Evolutionary conservation across 2,113 vertebrate genomes (phyloP), one percentile per base, ranked within the genome.

Genomic region (Galemys pyrenaicus): DNA sequence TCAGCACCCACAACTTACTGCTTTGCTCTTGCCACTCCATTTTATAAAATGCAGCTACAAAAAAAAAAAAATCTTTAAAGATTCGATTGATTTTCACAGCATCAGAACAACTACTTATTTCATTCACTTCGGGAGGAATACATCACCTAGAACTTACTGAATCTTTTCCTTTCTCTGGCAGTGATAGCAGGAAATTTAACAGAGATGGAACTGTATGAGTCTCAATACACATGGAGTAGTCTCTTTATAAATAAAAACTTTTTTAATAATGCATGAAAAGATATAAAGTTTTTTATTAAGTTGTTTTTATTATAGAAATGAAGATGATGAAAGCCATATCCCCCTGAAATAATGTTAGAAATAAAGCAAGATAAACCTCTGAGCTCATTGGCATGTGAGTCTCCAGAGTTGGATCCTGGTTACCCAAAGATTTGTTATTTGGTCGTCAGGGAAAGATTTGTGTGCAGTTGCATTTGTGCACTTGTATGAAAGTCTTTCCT

Each of bases 41-140:
- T 97, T 94, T 88, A 87, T 77, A 95, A 96, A 97, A 58, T 81
- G 9, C 89, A 62, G 16, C 5, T 37, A 44, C 9, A 12, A 12
- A 24, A 87, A 46, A 56, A 46, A 30, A 17, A 64, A 7, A n/a
- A 73, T 6, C 17, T 41, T 77, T 0, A 83, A 49, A 62, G 35
- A 93, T 26, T 92, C 67, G 32, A 95, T 96, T 89, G 16, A 35
- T 87, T 74, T 9, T 2, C 1, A 11, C 10, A 58, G 39, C 71
- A 77, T 39, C 26, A 46, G 91, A 95, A 35, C 17, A 83, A 88
- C 3, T 5, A 41, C 71, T 92, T 80, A 83, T 35, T 35, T 80
- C 60, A 54, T 80, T 92, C 87, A 83, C 64, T 56, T 28, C 44
- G 89, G 89, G 32, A 93, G 28, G 30, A 54, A 16, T 75, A 1